These are phyloP conservation scores for Tetragonisca angustula DNA, from an alignment of 2,888 invertebrate genomes.

Conservation along the genomic window DNA sequence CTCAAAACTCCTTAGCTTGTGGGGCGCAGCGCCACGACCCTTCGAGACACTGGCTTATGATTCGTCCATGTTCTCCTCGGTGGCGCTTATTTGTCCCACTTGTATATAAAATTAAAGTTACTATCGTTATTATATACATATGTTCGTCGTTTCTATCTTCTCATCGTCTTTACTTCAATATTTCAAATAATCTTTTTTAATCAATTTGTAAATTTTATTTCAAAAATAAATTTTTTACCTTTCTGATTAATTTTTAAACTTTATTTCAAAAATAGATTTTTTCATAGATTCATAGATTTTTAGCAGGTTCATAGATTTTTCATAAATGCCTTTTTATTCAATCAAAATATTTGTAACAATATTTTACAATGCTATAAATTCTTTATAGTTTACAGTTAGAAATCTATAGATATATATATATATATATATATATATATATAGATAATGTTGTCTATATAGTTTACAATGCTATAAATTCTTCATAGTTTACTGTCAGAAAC, in stretches of 20 bases:
- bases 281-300: neutral
- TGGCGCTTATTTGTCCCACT: conserved; percentile 50
- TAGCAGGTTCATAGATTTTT: neutral
- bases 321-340: neutral
- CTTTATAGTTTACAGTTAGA: neutral
- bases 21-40: conserved; percentile 57
- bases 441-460: neutral
- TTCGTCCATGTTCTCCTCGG: conserved; percentile 47
- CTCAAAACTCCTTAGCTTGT: conserved; percentile 34
- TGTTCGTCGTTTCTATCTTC: neutral
- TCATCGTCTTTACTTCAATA: neutral
- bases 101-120: neutral
- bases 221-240: neutral
- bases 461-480: neutral
- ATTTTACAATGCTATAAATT: neutral
- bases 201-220: neutral
- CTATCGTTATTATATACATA: too few relatives aligned
- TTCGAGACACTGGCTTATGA: conserved; percentile 69
- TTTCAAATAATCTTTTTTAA: neutral
- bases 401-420: too few relatives aligned
- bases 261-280: neutral
- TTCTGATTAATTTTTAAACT: neutral
- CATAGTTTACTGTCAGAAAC: neutral
- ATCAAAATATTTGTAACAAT: neutral
- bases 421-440: too few relatives aligned